Evolutionary conservation across 2,888 invertebrate species (phyloP), one percentile per base, ranked within the genome.

Genomic region (Drosophila robusta): DNA sequence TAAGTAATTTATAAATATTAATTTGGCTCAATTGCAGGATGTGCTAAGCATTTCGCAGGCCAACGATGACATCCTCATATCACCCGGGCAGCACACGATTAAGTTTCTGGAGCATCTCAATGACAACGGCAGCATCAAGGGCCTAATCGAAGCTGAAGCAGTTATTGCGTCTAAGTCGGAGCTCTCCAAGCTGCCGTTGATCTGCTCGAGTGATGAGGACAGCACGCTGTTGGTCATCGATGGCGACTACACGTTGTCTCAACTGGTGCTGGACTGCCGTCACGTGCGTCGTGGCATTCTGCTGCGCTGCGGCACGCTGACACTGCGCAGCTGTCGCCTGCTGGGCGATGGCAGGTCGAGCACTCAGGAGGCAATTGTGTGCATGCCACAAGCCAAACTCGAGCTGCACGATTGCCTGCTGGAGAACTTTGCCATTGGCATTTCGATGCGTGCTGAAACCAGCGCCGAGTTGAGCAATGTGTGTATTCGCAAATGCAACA

Each of bases 361-460:
- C 6, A 93, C 93, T 2, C 93, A 93, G 79, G 93, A 94, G 78
- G 94, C 94, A 22, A 92, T 94, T 26, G 92, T 94, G n/a, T 93
- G 78, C 87, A 92, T 56, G 91, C 93, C 75, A 86, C 91, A 61
- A 83, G 79, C 89, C 0, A 74, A 92, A 66, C 70, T 94, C 4
- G 85, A 92, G 29, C 79, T 94, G 4, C 89, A 93, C 11, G 91
- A 93, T 69, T 94, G 94, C 51, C 80, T 91, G 14, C 92, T 95
- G 32, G 90, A 90, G 41, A 92, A 93, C 39, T 93, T 95, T 85
- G 93, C 93, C 8, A 93, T 93, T n/a, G 94, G 93, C 2, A 87
- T 94, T 46, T 92, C 93, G 22, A 89, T 92, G 65, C 93, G 91
- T 0, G n/a, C 63, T 1, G 44, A 70, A 4, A 71, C 80, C 1